Base-by-base conservation (phyloP, 2,888 invertebrate genomes). In the Erebia epiphron region DNA sequence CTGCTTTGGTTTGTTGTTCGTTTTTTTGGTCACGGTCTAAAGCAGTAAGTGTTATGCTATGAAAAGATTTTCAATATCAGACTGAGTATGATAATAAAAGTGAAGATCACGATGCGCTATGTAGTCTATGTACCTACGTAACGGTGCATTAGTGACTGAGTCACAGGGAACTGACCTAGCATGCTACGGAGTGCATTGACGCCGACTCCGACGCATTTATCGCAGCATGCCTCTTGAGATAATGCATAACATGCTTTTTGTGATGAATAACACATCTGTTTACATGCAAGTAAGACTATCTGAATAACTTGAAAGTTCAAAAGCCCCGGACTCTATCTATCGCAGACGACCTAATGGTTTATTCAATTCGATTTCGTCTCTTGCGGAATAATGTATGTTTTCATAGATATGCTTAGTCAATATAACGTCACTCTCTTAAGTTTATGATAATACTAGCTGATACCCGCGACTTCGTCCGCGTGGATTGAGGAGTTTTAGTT, bases 141-240 rank as follows among this genome's bases (percentile, higher is more conserved):
- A 93, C 92, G 91, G 92, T 92, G 91, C 89, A 91, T 85, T 78
- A 83, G 82, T 80, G 88, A 84, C 87, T 91, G 90, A 92, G 82
- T 92, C 91, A 91, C 87, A 87, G 92, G 91, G 92, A 92, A 93
- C 93, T 93, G 93, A 92, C 93, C 93, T 93, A 92, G 88, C 91
- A 90, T 91, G 91, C 88, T 89, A 84, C 80, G 78, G 90, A 89
- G 92, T 92, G 92, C 92, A 91, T 92, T 92, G 92, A 93, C 92
- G 91, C 82, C 85, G 82, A 79, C 82, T 82, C 83, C 86, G 82
- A 82, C 86, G 87, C 88, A 89, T 90, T 90, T 92, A 92, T 92
- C 91, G 86, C 85, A 84, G 88, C 85, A 91, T 92, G 91, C 88
- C 89, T 89, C 87, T 89, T 87, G 80, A 85, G 92, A 92, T 92